Base-by-base conservation (phyloP, 23 tunicate species). In the Ciona savignyi region DNA sequence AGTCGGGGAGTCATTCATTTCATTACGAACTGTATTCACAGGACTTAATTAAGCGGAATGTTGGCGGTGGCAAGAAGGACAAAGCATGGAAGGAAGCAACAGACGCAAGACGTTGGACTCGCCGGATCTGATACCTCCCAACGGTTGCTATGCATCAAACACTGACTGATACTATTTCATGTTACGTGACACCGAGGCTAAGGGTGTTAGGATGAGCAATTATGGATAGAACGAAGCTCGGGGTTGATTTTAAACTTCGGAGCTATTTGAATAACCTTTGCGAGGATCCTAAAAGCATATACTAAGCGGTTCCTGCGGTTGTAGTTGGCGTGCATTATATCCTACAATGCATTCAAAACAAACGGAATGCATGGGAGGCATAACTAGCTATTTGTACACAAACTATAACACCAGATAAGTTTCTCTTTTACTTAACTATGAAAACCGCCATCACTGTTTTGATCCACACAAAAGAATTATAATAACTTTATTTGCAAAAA, bases 111-210 rank as follows among this genome's bases (percentile, higher is more conserved):
- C 11, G 56, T 42, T 42, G 11, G 11, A 42, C 9, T 42, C 56
- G 11, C 15, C 15, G 56, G 71, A 30, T 69, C 51, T 9, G 33
- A 69, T 69, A 29, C 32, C 22, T 29, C 48, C 73, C 51, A 24
- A 23, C 25, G 25, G 63, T 26, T 72, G 77, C 33, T 72, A 27
- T 22, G 61, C 42, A 32, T 63, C 77, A 72, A 72, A 72, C 77
- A 72, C 64, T 35, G 27, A 27, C 23, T 25, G 77, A 56, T 72
- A 72, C 64, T 63, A 56, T 72, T 72, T 49, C 77, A n/a, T 15
- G 56, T 6, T 6, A 42, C 56, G 9, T 42, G 56, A 42, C 11
- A 42, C 9, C 56, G 56, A 42, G 9, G 9, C 15, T 42, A 6
- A 1, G 77, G n/a, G n/a, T n/a, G n/a, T n/a, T n/a, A n/a, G n/a